Evolutionary conservation across 2,888 invertebrate species (phyloP).

Genomic region (Apodemia zela): DNA sequence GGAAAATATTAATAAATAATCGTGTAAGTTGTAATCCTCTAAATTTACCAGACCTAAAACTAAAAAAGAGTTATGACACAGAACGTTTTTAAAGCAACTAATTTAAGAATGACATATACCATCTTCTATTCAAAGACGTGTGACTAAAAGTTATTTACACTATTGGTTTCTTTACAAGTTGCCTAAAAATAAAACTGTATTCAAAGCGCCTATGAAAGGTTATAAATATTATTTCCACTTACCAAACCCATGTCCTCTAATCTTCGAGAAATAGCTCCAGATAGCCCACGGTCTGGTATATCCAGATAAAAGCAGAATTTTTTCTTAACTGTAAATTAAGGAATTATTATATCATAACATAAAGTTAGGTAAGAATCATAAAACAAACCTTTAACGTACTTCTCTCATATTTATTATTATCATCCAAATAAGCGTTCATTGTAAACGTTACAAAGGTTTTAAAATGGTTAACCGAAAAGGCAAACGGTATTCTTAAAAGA

Average conservation of each 20-base stretch:
- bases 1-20: no score
- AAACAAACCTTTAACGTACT: slow-evolving; percentile 45
- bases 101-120: slow-evolving; percentile 36
- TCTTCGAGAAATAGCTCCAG: slow-evolving; percentile 83
- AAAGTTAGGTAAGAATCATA: slow-evolving; percentile 1
- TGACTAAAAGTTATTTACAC: slow-evolving; percentile 10
- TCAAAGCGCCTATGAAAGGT: slow-evolving; percentile 20
- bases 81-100: slow-evolving; percentile 50
- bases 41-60: no score
- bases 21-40: no score
- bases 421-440: slow-evolving; percentile 72
- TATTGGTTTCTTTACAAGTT: neutral
- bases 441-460: slow-evolving; percentile 32
- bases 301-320: slow-evolving; percentile 88
- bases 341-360: neutral
- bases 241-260: slow-evolving; percentile 87
- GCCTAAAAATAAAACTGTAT: neutral
- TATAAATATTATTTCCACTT: slow-evolving; percentile 54
- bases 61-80: slow-evolving; percentile 32
- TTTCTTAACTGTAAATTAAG: slow-evolving; percentile 69
- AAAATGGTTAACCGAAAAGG: neutral
- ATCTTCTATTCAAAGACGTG: slow-evolving; percentile 17
- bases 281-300: slow-evolving; percentile 84
- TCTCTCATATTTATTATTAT: slow-evolving; percentile 61
- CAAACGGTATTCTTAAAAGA: slow-evolving; percentile 22